These are phyloP conservation scores for Aphidius ervi DNA, from an alignment of 1,140 invertebrate genomes.

Conservation along the genomic window DNA sequence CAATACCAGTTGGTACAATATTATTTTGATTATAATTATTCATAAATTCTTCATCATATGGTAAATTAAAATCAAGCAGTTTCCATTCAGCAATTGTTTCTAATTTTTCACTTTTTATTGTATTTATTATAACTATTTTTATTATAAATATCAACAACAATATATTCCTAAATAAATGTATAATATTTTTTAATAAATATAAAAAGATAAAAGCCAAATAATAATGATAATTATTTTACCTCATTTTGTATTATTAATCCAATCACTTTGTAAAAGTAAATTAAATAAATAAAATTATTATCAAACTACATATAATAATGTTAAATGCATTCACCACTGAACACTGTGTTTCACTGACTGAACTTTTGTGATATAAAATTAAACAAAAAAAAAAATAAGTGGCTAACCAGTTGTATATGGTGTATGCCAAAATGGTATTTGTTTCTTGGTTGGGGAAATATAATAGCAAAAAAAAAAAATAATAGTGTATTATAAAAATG, in stretches of 20 bases:
- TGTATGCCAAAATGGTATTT: too few species aligned
- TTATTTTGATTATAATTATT: slow-evolving; percentile 65
- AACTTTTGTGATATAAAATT: not conserved
- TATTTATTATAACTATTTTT: not conserved
- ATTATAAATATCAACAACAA: slow-evolving; percentile 14
- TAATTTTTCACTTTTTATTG: slow-evolving; percentile 40
- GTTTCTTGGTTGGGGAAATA: too few species aligned
- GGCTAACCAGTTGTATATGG: too few species aligned
- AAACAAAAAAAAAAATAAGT: not conserved
- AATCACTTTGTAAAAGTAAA: not conserved
- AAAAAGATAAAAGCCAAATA: not conserved
- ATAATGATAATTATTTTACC: not conserved
- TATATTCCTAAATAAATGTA: slow-evolving; percentile 11
- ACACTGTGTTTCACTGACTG: slow-evolving; percentile 1
- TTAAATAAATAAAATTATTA: not conserved
- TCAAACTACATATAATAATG: not conserved
- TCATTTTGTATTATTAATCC: not conserved
- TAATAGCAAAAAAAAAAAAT: too few species aligned
- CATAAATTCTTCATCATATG: slow-evolving; percentile 55
- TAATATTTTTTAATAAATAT: not conserved
- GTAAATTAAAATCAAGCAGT: slow-evolving; percentile 65
- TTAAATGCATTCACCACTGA: not conserved
- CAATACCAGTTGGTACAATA: slow-evolving; percentile 70
- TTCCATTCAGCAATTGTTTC: slow-evolving; percentile 73
- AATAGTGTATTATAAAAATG: too few species aligned